Percentiles rank a stretch among this genome's conserved stretches.
Conservation (phyloP, 2,797 vertebrate species). For the Enteromius treurensis region DNA sequence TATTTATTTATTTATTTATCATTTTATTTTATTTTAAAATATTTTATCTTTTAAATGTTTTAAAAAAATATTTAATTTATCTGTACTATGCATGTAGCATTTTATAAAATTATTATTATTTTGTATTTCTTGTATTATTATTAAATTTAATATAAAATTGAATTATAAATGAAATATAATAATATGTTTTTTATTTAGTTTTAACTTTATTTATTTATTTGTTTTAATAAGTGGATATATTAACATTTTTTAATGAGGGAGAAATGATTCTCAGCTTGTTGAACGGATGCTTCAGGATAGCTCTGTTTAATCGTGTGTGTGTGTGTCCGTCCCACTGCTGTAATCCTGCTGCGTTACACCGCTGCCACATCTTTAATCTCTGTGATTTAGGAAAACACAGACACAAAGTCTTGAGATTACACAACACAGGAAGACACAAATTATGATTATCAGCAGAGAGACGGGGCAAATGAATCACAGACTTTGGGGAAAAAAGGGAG, state of each 20-base stretch:
- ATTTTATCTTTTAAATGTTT: too few species aligned
- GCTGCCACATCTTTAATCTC: conserved; percentile 54
- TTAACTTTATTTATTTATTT: too few species aligned
- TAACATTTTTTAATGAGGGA: too few species aligned
- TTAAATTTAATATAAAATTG: background rate
- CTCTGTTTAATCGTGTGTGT: conserved; percentile 4
- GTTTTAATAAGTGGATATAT: too few species aligned
- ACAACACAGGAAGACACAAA: background rate
- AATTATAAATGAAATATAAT: background rate
- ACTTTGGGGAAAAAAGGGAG: background rate
- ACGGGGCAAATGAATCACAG: background rate
- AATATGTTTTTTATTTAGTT: background rate
- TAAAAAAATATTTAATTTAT: too few species aligned
- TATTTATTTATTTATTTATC: too few species aligned
- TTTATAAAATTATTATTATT: too few species aligned
- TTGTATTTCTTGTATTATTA: too few species aligned
- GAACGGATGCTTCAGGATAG: background rate
- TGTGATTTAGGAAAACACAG: conserved; percentile 40
- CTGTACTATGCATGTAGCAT: too few species aligned
- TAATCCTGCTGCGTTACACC: conserved; percentile 47
- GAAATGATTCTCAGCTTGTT: background rate
- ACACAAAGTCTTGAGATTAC: conserved; percentile 28
- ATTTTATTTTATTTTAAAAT: too few species aligned
- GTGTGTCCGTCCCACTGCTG: conserved; percentile 7
- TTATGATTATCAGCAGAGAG: conserved; percentile 7